A percentile compares a stretch with the other conserved stretches of the same genome.
Conservation (phyloP, 1,140 invertebrate genomes). For the Pseudomyrmex concolor region DNA sequence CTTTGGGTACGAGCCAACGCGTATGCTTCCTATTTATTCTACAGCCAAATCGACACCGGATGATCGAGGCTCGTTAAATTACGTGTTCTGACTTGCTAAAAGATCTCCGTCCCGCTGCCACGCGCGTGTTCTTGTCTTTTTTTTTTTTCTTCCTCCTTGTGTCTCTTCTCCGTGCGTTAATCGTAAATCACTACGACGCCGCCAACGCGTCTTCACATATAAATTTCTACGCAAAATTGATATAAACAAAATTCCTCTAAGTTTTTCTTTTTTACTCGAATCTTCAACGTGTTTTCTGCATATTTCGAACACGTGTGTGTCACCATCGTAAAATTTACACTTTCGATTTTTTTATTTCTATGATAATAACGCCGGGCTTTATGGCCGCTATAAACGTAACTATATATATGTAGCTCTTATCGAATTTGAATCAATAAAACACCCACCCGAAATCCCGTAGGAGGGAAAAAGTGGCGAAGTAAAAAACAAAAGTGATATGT, state of each 20-base stretch:
- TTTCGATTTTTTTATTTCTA: not conserved
- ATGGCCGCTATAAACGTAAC: not conserved
- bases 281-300: not conserved
- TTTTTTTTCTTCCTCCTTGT: not conserved
- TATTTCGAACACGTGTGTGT: not conserved
- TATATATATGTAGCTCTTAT: not conserved
- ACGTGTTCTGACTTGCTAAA: slow-evolving; percentile 39
- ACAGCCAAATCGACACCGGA: slow-evolving; percentile 51
- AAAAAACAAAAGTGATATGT: slow-evolving; percentile 6
- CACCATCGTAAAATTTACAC: not conserved
- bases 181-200: slow-evolving; percentile 20
- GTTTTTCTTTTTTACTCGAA: not conserved
- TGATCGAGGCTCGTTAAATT: slow-evolving; percentile 58
- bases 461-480: not conserved
- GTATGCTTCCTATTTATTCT: slow-evolving; percentile 43
- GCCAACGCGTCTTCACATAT: not conserved
- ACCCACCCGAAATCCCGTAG: not conserved
- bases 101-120: not conserved
- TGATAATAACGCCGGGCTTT: not conserved
- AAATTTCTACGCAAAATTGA: not conserved
- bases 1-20: not conserved
- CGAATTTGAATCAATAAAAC: slow-evolving; percentile 24
- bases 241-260: not conserved
- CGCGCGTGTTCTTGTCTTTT: slow-evolving; percentile 9
- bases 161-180: slow-evolving; percentile 9